Evolutionary conservation across 2,888 invertebrate genomes (phyloP).

Genomic region (Malachius bipustulatus): DNA sequence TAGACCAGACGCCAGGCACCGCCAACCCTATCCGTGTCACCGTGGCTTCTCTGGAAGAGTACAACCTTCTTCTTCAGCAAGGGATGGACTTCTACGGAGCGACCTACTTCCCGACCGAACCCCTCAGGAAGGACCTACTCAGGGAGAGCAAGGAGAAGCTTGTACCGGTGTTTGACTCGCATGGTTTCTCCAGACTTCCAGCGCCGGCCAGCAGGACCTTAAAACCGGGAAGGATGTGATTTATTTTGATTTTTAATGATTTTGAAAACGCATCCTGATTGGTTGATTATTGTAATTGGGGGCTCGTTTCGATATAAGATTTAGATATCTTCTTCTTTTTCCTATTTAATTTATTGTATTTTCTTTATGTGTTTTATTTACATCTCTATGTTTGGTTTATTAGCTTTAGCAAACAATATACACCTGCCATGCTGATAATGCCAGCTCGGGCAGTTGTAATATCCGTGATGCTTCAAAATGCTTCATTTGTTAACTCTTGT

Average conservation of each 20-base stretch:
- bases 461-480: no score
- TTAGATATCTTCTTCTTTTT: no score
- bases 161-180: conserved; percentile 71
- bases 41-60: conserved; percentile 63
- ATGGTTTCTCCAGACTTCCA: conserved; percentile 73
- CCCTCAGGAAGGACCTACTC: conserved; percentile 46
- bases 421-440: no score
- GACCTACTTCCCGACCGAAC: conserved; percentile 76
- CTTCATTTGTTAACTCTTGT: no score
- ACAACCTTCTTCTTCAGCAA: conserved; percentile 66
- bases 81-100: conserved; percentile 81
- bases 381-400: no score
- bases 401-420: no score
- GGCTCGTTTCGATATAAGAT: no score
- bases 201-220: conserved; percentile 64
- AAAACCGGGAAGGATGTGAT: conserved; percentile 25
- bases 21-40: conserved; percentile 60
- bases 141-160: conserved; percentile 41
- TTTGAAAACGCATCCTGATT: no score
- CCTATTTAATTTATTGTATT: no score
- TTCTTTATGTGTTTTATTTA: no score
- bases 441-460: no score
- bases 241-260: conserved; percentile 1
- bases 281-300: no score
- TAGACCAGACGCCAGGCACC: conserved; percentile 46